Evolutionary conservation across 2,113 vertebrate species (phyloP), one percentile per base, ranked within the genome.

Genomic region (Leuciscus idus): DNA sequence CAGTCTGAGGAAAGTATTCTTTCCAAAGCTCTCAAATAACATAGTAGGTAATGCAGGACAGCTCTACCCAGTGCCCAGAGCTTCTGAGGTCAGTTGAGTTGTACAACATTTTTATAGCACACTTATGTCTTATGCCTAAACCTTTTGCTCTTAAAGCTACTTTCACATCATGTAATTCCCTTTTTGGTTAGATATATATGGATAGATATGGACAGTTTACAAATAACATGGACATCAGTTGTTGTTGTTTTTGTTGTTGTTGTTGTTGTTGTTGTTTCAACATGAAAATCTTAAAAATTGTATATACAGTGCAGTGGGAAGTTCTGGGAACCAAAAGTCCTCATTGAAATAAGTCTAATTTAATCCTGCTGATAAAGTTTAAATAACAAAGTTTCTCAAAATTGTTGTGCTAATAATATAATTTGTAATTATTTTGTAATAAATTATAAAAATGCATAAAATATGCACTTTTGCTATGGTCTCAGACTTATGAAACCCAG

Each of bases 21-120:
- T 70, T 82, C 81, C 43, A 70, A 43, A 55, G 62, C 81, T 82
- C 81, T 82, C 81, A 52, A 11, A 82, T 82, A 82, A 82, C 81
- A 82, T 50, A 26, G 10, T 50, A 66, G 19, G 26, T 81, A 81
- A 66, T 68, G 61, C 46, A 52, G 81, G 7, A 70, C 17, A 33
- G 26, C 17, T 52, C 26, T 77, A 50, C 13, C 15, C 74, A 48
- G 4, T 64, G 36, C 13, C 39, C 4, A 28, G 13, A 19, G 1
- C n/a, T 4, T 80, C 3, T 26, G 73, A 61, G 55, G 12, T 61
- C 30, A 79, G 55, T 36, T 2, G 12, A 59, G 43, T 75, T 75
- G 12, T 75, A 7, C 39, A 75, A 4, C 48, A 15, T 28, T 48
- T 74, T n/a, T 74, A 43, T 39, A 43, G 68, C 68, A 72, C 2